phyloP scores from a whole-genome alignment of 2,888 invertebrate species.

The Exocentrus adspersus region DNA sequence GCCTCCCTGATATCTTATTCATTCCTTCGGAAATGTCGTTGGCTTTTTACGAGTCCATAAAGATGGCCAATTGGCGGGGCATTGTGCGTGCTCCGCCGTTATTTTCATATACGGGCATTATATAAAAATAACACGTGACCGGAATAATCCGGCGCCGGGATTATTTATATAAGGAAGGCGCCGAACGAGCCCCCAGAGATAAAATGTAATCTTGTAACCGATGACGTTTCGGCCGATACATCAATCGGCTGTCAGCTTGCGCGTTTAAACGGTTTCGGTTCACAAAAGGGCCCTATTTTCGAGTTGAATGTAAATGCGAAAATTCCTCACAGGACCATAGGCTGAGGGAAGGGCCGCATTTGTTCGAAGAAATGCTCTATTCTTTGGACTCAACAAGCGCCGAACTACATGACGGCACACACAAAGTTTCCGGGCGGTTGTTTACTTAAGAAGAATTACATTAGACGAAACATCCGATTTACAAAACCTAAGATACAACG shows the following conservation, averaged over 20 bases:
- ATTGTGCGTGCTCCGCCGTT: conserved; percentile 58
- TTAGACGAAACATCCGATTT: no score
- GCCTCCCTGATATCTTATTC: conserved; percentile 50
- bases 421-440: no score
- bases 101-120: conserved; percentile 56
- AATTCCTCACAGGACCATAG: not conserved
- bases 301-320: conserved; percentile 1
- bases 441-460: no score
- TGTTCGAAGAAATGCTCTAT: no score
- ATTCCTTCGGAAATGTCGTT: conserved; percentile 48
- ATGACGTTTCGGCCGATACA: conserved; percentile 47
- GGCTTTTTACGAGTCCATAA: conserved; percentile 52
- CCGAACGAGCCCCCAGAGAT: conserved; percentile 35
- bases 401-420: no score
- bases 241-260: conserved; percentile 40
- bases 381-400: no score
- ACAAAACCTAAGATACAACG: no score
- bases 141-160: no score
- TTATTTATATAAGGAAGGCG: conserved; percentile 33
- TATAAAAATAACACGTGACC: conserved; percentile 50
- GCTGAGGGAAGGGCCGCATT: no score
- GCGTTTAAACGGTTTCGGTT: conserved; percentile 14
- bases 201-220: conserved; percentile 44
- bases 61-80: conserved; percentile 53
- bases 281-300: conserved; percentile 15